Conservation (phyloP, 2,113 vertebrate species). For the Heterotis niloticus region DNA sequence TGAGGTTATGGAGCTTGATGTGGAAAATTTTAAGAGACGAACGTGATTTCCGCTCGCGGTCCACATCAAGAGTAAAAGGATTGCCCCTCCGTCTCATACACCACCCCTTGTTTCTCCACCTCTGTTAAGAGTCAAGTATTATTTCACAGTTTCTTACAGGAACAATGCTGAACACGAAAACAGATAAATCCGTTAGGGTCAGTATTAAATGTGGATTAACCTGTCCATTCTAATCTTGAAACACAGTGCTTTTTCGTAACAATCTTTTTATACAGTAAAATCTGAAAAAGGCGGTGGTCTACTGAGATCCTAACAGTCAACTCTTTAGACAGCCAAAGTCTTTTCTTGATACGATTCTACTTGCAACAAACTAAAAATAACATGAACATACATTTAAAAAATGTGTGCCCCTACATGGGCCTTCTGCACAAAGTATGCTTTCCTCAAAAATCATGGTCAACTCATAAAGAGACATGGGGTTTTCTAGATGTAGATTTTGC, state of each 20-base stretch:
- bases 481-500: no score
- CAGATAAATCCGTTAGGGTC: background rate
- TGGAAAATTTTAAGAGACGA: constrained; percentile 48
- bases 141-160: constrained; percentile 32
- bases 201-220: background rate
- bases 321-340: no score
- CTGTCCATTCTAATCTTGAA: no score
- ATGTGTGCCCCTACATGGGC: no score
- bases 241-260: no score
- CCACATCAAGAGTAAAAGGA: constrained; percentile 36
- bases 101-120: constrained; percentile 39
- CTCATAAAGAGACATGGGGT: no score
- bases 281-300: background rate
- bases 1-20: constrained; percentile 33
- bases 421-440: no score
- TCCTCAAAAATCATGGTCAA: no score
- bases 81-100: background rate
- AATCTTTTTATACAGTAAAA: background rate
- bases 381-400: no score
- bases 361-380: background rate
- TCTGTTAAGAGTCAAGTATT: constrained; percentile 30
- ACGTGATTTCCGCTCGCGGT: constrained; percentile 36
- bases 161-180: background rate
- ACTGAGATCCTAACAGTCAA: no score
- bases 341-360: background rate